A percentile compares a stretch with the other conserved stretches of the same genome.
These are phyloP conservation scores for Rhagoletis zephyria DNA, from an alignment of 1,140 invertebrate species.

Conservation along the genomic window DNA sequence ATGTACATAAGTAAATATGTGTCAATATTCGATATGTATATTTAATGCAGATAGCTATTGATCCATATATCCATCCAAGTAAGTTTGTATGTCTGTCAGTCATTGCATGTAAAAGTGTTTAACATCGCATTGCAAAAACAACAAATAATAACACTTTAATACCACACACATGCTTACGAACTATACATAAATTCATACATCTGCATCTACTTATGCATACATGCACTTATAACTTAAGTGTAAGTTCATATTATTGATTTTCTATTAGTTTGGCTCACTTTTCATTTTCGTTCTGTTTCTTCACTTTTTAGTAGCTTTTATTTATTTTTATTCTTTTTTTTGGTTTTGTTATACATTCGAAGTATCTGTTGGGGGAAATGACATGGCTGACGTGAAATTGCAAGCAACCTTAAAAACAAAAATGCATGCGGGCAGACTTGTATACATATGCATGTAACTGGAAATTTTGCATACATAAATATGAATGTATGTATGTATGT, in stretches of 20 bases:
- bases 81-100: neutral
- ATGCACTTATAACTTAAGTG: neutral
- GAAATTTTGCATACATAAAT: no score
- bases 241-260: slow-evolving; percentile 41
- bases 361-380: slow-evolving; percentile 35
- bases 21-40: neutral
- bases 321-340: neutral
- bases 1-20: neutral
- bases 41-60: neutral
- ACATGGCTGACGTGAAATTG: neutral
- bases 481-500: no score
- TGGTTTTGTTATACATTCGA: neutral
- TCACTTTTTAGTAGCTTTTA: neutral
- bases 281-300: slow-evolving; percentile 29
- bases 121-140: neutral
- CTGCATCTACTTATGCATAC: neutral
- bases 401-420: no score
- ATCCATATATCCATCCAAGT: neutral
- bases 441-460: no score
- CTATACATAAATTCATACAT: neutral
- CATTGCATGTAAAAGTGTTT: neutral
- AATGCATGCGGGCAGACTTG: no score
- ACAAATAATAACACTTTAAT: neutral
- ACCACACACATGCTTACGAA: neutral
- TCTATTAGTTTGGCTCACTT: slow-evolving; percentile 44